These are phyloP conservation scores for Dicyrtoma fusca DNA, from an alignment of 2,888 invertebrate species.

Conservation along the genomic window DNA sequence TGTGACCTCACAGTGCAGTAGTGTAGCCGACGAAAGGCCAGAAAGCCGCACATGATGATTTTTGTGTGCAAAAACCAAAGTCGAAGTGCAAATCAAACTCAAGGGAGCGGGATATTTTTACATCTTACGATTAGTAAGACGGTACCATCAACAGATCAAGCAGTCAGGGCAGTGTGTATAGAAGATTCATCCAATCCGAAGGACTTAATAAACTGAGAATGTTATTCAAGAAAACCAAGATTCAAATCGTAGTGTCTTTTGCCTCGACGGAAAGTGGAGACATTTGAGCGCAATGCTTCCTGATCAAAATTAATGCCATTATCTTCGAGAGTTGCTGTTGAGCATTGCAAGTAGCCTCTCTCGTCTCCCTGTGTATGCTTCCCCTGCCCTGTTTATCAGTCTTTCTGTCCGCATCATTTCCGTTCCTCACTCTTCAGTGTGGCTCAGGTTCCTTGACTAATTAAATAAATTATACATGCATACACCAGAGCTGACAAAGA, in stretches of 20 bases:
- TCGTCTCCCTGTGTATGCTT: background rate
- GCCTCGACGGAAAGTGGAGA: conserved; percentile 17
- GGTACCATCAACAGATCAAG: no score
- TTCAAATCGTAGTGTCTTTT: background rate
- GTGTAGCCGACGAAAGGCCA: no score
- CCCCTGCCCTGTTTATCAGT: conserved; percentile 4
- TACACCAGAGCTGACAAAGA: conserved; percentile 25
- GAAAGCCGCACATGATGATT: no score
- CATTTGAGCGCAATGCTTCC: conserved; percentile 34
- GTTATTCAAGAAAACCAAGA: conserved; percentile 1
- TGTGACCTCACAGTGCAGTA: no score
- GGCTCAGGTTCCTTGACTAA: conserved; percentile 41
- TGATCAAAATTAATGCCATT: conserved; percentile 44
- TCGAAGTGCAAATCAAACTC: no score
- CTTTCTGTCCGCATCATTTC: conserved; percentile 27
- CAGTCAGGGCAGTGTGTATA: no score
- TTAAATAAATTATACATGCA: conserved; percentile 44
- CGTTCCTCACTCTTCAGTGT: background rate
- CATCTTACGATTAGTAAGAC: no score
- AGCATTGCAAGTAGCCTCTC: conserved; percentile 38
- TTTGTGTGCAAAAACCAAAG: no score
- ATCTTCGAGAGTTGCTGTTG: conserved; percentile 37
- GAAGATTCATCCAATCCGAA: background rate
- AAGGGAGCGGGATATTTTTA: no score
- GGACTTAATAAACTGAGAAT: conserved; percentile 21